Percentiles rank a stretch among this genome's conserved stretches.
phyloP scores from a whole-genome alignment of 2,888 invertebrate species.

The Ichneumoninae sp. region DNA sequence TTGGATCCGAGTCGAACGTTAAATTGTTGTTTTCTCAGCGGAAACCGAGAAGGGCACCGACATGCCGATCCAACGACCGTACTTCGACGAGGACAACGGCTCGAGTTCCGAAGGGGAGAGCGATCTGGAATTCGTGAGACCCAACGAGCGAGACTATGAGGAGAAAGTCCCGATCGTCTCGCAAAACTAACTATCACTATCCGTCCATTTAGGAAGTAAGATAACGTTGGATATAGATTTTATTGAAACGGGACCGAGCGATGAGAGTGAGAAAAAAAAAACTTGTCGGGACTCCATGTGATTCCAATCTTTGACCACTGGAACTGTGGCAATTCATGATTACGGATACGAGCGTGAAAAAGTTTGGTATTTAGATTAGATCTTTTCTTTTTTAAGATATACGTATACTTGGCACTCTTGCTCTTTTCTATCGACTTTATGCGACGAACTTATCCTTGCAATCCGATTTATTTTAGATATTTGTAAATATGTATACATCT shows the following conservation, averaged over 20 bases:
- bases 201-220: constrained; percentile 53
- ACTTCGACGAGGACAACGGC: constrained; percentile 88
- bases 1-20: not conserved
- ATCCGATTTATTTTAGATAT: constrained; percentile 39
- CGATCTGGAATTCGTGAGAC: constrained; percentile 86
- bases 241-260: constrained; percentile 17
- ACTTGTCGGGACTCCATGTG: constrained; percentile 20
- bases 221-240: constrained; percentile 33
- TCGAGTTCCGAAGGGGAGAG: constrained; percentile 87
- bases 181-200: constrained; percentile 54
- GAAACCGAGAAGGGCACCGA: constrained; percentile 62
- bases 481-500: constrained; percentile 60
- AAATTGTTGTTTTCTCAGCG: constrained; percentile 33
- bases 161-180: constrained; percentile 71
- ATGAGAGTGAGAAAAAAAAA: constrained; percentile 9
- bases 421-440: constrained; percentile 23
- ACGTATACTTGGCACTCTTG: constrained; percentile 22
- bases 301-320: constrained; percentile 5
- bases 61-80: constrained; percentile 86
- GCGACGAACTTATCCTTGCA: constrained; percentile 3
- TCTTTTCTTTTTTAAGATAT: not conserved
- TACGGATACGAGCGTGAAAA: constrained; percentile 5
- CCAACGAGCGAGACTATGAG: constrained; percentile 77
- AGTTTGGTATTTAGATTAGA: constrained; percentile 6
- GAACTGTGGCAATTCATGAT: not conserved